Base-by-base conservation (phyloP, 2,113 vertebrate species). In the Hepsetus odoe region DNA sequence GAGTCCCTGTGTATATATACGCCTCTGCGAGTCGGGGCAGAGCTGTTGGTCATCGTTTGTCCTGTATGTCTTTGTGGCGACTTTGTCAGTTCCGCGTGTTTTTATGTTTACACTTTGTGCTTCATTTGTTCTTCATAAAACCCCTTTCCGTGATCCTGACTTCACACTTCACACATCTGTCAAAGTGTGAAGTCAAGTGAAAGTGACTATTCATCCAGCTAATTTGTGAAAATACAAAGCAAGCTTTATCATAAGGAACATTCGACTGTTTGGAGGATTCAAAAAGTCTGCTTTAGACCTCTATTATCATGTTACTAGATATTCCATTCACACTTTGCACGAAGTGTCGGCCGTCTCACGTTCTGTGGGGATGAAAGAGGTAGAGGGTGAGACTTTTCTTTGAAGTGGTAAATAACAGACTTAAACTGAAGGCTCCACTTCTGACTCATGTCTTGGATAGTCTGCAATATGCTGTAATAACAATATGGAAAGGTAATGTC, bases 381-480 rank as follows among this genome's bases (percentile, higher is more conserved):
- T 46, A 49, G 13, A 32, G 14, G 28, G 24, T 8, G 66, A 11
- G 44, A 30, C 66, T 20, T 20, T 5, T 4, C n/a, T 26, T 64
- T 64, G 30, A 32, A 64, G 61, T 35, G 30, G 32, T 44, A 68
- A 68, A 68, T 44, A 44, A 26, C 66, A 28, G 66, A 42, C 11
- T 13, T 16, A 68, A 46, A 68, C 26, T 38, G 16, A 44, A 44
- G 22, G 4, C 13, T 44, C 40, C 38, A 68, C 16, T 24, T 44
- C 22, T 8, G 33, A 51, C 51, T 67, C 35, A 13, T 44, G 59
- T 20, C 20, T 38, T 8, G 28, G 7, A 49, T 13, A 44, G 38
- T 42, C 72, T 61, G 42, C 20, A 28, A 49, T 55, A 24, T 1
- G 33, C 49, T 40, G 33, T 51, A 69, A 77, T 32, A 78, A 22